Evolutionary conservation across 2,888 invertebrate genomes (phyloP), one percentile per base, ranked within the genome.

Genomic region (Acanthosepion pharaonis): DNA sequence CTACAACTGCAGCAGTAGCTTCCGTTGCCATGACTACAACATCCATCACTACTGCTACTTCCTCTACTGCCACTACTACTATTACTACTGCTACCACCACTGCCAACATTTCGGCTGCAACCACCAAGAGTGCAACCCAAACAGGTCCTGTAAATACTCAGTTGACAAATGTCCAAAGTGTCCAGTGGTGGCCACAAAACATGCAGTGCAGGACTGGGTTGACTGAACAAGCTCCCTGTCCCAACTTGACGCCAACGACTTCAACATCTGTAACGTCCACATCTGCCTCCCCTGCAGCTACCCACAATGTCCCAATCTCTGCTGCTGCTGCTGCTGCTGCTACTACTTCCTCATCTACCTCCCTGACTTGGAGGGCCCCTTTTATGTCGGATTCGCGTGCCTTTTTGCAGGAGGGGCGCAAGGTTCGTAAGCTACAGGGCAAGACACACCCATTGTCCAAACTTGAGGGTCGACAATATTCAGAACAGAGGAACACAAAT

Each of bases 361-460:
- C 92, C 51, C 28, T n/a, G 49, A 51, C 28, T n/a, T 49, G 51
- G 49, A 92, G 92, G 48, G 1, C 42, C 20, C 48, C 93, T 23
- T 20, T 42, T 55, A 59, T 53, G 94, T 94, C 49, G 33, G 42
- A 53, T 18, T 42, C 59, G 28, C 51, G 64, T 55, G 94, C 94
- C 64, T 78, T 78, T 78, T 59, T 48, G 49, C 91, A 94, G 95
- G 95, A 96, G 92, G 95, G 95, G 1, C 95, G 95, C 93, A 96
- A 96, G 94, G 95, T 96, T 5, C 95, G 97, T n/a, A 96, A 98
- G 97, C 98, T 98, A 97, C 99, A 99, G 97, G 99, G 99, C 96
- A 99, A 98, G 98, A 99, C 98, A 97, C 99, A 99, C 98, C 99
- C 99, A 96, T 98, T 99, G 97, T 98, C 99, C 97, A 98, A 98